Evolutionary conservation across 1,140 invertebrate genomes (phyloP), one percentile per base, ranked within the genome.

Genomic region (Drosophila virilis): DNA sequence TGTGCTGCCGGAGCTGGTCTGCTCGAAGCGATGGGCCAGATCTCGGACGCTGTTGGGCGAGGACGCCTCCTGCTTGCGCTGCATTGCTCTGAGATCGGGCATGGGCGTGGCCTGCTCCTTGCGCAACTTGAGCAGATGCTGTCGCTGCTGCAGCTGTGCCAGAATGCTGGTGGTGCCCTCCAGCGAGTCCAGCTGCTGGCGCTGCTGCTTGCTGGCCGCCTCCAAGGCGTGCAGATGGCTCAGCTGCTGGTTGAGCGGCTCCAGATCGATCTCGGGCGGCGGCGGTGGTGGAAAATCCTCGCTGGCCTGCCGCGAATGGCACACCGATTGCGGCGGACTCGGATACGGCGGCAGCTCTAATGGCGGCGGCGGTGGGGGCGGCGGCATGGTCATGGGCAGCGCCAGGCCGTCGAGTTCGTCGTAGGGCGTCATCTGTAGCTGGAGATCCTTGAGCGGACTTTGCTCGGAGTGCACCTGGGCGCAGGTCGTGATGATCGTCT

Each of bases 261-360:
- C 94, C 77, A 95, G 92, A 67, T 96, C 95, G 46, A 96, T 93
- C 2, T 96, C 95, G 1, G 96, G 95, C 2, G 97, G 97, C 35
- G 97, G 97, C 17, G 97, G 97, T 15, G 97, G 97, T 38, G 97
- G 97, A 79, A 98, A 98, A 77, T 98, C 97, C 92, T 97, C 96
- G 92, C 97, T 97, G 0, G 96, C 94, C 92, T 98, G 97, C 62
- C 96, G 93, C 1, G 96, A 97, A 90, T 97, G 97, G 42, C 95
- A 94, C 0, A 94, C 95, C 2, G 96, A 97, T 75, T 94, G 94
- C 58, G 95, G 94, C 2, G 96, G 95, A 77, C 95, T 95, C 0
- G 97, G 97, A 91, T 97, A 97, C 0, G 97, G 97, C 1, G 96
- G 96, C 38, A 97, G 93, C 40, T 96, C 95, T 42, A 92, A 59